These are phyloP conservation scores for Coluber constrictor DNA, from an alignment of 2,797 vertebrate genomes.

Conservation along the genomic window DNA sequence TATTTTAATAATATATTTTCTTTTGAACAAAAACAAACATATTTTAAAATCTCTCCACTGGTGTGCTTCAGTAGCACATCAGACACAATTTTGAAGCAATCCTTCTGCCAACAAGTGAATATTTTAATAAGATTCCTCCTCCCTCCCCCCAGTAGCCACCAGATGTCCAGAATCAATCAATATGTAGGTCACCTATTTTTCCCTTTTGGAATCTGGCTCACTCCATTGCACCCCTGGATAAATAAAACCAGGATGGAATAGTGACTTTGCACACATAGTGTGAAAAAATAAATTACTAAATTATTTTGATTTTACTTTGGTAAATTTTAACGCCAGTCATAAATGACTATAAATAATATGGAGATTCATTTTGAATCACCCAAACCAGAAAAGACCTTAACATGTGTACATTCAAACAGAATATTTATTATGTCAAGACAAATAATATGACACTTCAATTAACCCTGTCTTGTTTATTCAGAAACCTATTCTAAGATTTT, in stretches of 20 bases:
- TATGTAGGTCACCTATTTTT: conserved; percentile 67
- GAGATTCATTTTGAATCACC: not conserved
- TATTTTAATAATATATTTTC: not conserved
- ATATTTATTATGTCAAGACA: not conserved
- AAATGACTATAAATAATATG: not conserved
- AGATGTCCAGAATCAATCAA: conserved; percentile 59
- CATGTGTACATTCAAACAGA: not conserved
- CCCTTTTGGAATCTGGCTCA: conserved; percentile 38
- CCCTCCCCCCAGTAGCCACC: conserved; percentile 14
- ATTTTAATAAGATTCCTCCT: not conserved
- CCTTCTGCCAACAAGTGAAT: not conserved
- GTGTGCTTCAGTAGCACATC: not conserved
- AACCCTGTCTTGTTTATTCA: not conserved
- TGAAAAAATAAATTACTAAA: not conserved
- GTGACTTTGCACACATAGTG: not conserved
- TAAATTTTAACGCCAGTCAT: not conserved
- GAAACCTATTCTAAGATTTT: not conserved
- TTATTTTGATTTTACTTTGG: not conserved
- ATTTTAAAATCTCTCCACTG: not conserved
- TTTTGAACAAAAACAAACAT: not conserved
- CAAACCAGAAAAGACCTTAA: not conserved
- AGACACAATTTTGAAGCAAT: not conserved
- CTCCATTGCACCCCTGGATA: conserved; percentile 14
- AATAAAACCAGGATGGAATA: conserved; percentile 31
- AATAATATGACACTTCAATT: not conserved